Evolutionary conservation across 2,797 vertebrate species (phyloP), one percentile per base, ranked within the genome.

Genomic region (Enteromius paludinosus): DNA sequence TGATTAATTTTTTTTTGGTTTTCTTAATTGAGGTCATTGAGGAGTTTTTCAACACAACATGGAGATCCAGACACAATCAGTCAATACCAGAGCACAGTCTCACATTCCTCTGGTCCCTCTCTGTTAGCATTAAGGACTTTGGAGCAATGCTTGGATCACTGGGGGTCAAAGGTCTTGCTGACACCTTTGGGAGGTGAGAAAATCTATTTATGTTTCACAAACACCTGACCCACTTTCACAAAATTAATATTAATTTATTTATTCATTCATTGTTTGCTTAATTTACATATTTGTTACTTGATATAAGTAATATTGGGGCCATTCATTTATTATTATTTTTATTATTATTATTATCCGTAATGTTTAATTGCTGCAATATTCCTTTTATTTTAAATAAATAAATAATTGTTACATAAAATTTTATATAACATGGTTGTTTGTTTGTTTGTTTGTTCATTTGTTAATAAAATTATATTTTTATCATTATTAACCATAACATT

Each of bases 51-150:
- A 96, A 95, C 56, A 59, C 86, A 78, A 95, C 94, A 54, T 95
- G 94, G 95, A 91, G 79, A 83, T 87, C 88, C 72, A 92, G 93
- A 78, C 89, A 94, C 87, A 94, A 95, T 85, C 86, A 93, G 64
- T 90, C 93, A 3, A 93, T 95, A 74, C 88, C 94, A 11, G 93
- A 94, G 30, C 90, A 93, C 87, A 94, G 91, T 86, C 90, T 95
- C 75, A 95, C 93, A 25, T 89, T 95, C 18, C 90, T 95, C 75
- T 96, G 95, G 95, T 94, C 95, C 0, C 87, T 96, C 41, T 94
- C 94, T 0, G 95, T 95, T 90, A 96, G 94, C 86, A 94, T 94
- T 18, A 95, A 95, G 88, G 95, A 95, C 86, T 95, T 96, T 3
- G 94, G 94, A 66, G 94, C 94, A 14, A 74, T 95, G 72, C 86